These are phyloP conservation scores for Saguinus midas DNA, from an alignment of 2,113 vertebrate species.

Conservation along the genomic window DNA sequence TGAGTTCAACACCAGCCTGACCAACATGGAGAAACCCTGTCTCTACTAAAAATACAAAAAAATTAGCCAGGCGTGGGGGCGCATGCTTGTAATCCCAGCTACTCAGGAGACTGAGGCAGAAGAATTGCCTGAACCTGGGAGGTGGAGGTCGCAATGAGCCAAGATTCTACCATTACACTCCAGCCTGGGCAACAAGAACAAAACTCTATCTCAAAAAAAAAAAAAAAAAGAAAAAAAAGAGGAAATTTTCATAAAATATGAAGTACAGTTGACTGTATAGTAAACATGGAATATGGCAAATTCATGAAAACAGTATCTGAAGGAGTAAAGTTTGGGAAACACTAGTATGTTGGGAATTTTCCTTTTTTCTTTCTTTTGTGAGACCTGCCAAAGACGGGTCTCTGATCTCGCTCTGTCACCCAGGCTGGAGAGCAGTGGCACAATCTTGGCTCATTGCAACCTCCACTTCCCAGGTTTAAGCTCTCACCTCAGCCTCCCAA, in stretches of 20 bases:
- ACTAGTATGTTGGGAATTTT: neutral
- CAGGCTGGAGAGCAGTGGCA: neutral
- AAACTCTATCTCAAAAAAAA: too few relatives aligned
- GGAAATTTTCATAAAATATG: neutral
- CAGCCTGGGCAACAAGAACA: too few relatives aligned
- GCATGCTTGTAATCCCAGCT: too few relatives aligned
- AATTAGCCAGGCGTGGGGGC: too few relatives aligned
- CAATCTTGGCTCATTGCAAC: neutral
- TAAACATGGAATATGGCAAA: neutral
- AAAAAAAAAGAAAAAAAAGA: too few relatives aligned
- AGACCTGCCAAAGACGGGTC: neutral
- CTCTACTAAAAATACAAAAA: too few relatives aligned
- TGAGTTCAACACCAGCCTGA: too few relatives aligned
- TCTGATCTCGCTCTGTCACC: neutral
- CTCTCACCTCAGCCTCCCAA: neutral
- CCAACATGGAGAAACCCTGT: too few relatives aligned
- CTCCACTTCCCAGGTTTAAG: neutral
- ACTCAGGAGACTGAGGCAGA: too few relatives aligned
- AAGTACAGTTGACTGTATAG: neutral
- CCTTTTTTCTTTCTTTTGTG: neutral
- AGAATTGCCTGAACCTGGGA: too few relatives aligned
- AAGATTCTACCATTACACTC: too few relatives aligned
- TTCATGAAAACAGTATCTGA: neutral
- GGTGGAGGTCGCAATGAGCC: too few relatives aligned
- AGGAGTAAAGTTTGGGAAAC: neutral